These are phyloP conservation scores for Progne subis DNA, from an alignment of 2,113 vertebrate genomes.

Conservation along the genomic window DNA sequence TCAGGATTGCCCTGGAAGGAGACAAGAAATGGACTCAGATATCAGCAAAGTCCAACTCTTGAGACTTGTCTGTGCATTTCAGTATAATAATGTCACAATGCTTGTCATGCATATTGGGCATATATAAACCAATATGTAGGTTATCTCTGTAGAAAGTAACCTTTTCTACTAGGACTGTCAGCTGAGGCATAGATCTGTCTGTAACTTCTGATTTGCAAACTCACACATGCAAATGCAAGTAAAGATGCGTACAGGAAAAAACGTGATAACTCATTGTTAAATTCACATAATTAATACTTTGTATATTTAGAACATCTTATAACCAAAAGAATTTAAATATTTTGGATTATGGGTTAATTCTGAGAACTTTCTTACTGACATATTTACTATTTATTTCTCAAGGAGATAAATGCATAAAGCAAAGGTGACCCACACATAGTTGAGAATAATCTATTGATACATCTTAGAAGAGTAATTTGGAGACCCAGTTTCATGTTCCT, in stretches of 20 bases:
- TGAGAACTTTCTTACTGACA: not conserved
- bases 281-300: not conserved
- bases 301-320: not conserved
- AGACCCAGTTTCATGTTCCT: not conserved
- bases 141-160: not conserved
- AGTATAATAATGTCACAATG: not conserved
- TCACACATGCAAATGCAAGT: not conserved
- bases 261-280: not conserved
- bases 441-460: not conserved
- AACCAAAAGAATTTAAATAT: not conserved
- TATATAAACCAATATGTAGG: not conserved
- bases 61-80: not conserved
- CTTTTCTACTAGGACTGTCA: not conserved
- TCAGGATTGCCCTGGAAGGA: constrained; percentile 75
- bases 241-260: not conserved
- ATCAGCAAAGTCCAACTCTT: not conserved
- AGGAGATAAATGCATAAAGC: not conserved
- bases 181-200: not conserved
- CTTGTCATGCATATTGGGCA: not conserved
- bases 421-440: not conserved
- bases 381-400: not conserved
- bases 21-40: not conserved
- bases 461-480: not conserved
- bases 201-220: not conserved
- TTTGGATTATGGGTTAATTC: not conserved